A percentile compares a stretch with the other conserved stretches of the same genome.
Conservation (phyloP, 1,140 invertebrate species). For the Druon quercuslanigerum region DNA sequence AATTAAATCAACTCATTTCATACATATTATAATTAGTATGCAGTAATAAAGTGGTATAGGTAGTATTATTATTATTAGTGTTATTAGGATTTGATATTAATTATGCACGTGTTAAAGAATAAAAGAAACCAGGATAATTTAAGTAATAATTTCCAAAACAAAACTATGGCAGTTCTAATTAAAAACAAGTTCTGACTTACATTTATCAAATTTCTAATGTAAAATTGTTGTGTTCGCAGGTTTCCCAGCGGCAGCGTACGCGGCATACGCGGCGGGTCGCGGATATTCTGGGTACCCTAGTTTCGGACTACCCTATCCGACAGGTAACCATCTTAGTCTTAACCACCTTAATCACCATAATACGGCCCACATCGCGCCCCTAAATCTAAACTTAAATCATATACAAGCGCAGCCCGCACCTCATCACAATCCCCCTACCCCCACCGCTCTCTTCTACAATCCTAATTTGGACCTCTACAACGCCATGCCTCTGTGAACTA, state of each 20-base stretch:
- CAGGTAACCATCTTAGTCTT: constrained; percentile 89
- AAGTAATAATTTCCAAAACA: too few species aligned
- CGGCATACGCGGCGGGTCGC: constrained; percentile 94
- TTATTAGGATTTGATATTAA: too few species aligned
- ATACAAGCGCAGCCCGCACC: constrained; percentile 72
- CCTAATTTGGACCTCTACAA: constrained; percentile 78
- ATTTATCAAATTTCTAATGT: not conserved
- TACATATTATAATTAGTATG: too few species aligned
- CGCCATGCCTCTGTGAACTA: constrained; percentile 89
- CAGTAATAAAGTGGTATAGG: too few species aligned
- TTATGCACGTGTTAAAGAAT: too few species aligned
- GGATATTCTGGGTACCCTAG: constrained; percentile 96
- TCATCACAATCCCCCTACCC: constrained; percentile 74
- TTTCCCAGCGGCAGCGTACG: constrained; percentile 94
- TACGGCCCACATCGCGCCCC: constrained; percentile 71
- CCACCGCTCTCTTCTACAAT: constrained; percentile 78
- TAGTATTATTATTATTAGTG: too few species aligned
- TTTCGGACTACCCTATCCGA: constrained; percentile 96
- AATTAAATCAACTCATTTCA: too few species aligned
- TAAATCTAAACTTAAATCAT: constrained; percentile 74
- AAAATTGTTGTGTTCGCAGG: constrained; percentile 81
- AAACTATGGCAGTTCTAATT: too few species aligned
- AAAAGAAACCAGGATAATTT: too few species aligned
- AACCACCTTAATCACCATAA: constrained; percentile 77
- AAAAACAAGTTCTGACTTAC: too few species aligned